A percentile compares a stretch with the other conserved stretches of the same genome.
phyloP scores from a whole-genome alignment of 35 echinoderm and acorn worm genomes.

The Chiridota heheva region DNA sequence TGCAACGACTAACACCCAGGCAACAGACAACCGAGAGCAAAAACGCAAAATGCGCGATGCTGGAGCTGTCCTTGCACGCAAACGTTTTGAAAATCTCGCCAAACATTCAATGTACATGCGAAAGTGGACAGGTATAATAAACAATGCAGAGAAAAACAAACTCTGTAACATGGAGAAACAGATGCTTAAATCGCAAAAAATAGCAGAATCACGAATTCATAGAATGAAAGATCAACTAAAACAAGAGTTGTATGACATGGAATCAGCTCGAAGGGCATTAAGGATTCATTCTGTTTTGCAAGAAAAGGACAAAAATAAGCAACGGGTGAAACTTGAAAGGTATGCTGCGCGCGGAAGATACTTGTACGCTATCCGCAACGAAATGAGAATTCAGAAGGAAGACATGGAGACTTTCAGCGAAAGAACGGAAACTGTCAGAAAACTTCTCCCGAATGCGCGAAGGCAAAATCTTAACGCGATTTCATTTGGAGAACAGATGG shows the following conservation, averaged over 20 bases:
- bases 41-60: constrained; percentile 41
- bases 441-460: constrained; percentile 52
- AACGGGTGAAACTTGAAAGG: constrained; percentile 23
- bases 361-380: constrained; percentile 64
- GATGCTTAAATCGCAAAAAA: constrained; percentile 41
- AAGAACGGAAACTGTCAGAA: constrained; percentile 54
- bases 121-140: constrained; percentile 77
- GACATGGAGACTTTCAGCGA: constrained; percentile 64
- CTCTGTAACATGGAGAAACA: constrained; percentile 49
- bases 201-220: constrained; percentile 25
- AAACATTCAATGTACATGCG: constrained; percentile 62
- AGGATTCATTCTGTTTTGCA: constrained; percentile 57
- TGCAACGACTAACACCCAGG: background rate
- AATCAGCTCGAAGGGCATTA: constrained; percentile 51
- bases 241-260: constrained; percentile 75
- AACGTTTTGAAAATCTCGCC: constrained; percentile 55
- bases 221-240: constrained; percentile 55
- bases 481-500: constrained; percentile 56
- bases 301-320: constrained; percentile 29
- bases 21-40: background rate
- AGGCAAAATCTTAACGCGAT: constrained; percentile 54
- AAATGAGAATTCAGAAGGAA: constrained; percentile 65
- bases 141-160: constrained; percentile 71
- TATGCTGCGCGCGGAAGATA: constrained; percentile 69
- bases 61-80: constrained; percentile 58